Conservation (phyloP, 2,113 vertebrate genomes). For the Mionectes macconnelli region DNA sequence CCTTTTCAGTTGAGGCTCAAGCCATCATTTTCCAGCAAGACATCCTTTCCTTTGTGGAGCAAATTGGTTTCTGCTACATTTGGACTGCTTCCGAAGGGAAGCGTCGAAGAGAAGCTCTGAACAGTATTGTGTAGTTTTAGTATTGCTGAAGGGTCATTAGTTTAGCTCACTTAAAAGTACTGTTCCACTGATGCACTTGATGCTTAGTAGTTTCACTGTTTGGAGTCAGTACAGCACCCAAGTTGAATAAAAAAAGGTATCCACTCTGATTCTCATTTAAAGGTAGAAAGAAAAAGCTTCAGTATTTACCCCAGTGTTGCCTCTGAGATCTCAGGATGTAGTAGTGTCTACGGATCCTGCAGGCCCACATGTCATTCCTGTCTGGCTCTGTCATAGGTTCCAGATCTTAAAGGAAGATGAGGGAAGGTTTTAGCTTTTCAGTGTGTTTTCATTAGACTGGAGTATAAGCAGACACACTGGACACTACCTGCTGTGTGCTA, state of each 20-base stretch:
- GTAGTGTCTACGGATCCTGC: background rate
- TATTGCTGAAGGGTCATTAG: background rate
- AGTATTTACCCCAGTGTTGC: background rate
- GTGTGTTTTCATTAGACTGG: background rate
- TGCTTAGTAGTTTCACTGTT: background rate
- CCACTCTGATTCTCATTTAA: rapidly evolving
- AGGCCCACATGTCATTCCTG: background rate
- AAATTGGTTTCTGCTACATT: background rate
- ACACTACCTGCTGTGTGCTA: rapidly evolving
- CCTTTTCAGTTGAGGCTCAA: background rate
- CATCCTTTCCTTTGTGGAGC: background rate
- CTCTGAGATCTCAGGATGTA: background rate
- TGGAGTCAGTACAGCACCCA: background rate
- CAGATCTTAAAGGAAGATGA: background rate
- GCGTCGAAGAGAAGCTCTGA: background rate
- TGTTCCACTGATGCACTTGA: background rate
- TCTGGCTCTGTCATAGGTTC: background rate
- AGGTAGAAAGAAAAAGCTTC: background rate
- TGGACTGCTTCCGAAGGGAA: background rate
- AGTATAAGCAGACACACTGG: background rate
- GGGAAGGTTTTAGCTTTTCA: background rate
- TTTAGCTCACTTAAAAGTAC: background rate
- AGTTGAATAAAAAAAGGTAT: background rate
- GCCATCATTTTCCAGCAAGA: background rate
- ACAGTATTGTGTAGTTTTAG: background rate